Conservation (phyloP, 2,797 vertebrate genomes). For the Notolepis coatsorum region DNA sequence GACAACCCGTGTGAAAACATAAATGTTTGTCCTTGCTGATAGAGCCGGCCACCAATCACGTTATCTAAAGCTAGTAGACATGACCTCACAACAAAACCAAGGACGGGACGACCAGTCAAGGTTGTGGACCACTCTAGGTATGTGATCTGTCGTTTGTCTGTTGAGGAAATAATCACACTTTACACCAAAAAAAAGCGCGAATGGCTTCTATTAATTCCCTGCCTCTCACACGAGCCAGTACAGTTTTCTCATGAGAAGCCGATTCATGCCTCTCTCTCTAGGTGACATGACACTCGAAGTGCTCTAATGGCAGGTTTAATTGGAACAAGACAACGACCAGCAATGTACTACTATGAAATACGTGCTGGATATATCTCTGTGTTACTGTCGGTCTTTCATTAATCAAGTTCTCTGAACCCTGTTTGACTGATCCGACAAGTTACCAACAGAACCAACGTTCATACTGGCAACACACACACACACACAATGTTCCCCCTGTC, state of each 20-base stretch:
- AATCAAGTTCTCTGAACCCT: conserved; percentile 22
- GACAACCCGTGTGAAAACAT: no score
- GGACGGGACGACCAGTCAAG: conserved; percentile 5
- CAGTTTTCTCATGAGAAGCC: conserved; percentile 3
- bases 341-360: background rate
- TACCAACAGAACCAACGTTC: conserved; percentile 25
- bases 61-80: conserved; percentile 3
- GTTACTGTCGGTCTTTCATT: conserved; percentile 12
- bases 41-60: conserved; percentile 9
- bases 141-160: no score
- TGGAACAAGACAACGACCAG: background rate
- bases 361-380: conserved; percentile 14
- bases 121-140: no score
- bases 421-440: no score
- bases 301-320: background rate
- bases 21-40: conserved; percentile 8
- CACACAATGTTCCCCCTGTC: conserved; percentile 58
- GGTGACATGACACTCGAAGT: background rate
- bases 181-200: no score
- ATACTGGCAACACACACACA: conserved; percentile 26
- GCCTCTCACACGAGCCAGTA: no score
- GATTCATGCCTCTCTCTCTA: background rate
- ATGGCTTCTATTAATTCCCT: no score
- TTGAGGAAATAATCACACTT: no score
- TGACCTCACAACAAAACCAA: background rate